These are phyloP conservation scores for Amniataba percoides DNA, from an alignment of 2,797 vertebrate species.

Conservation along the genomic window DNA sequence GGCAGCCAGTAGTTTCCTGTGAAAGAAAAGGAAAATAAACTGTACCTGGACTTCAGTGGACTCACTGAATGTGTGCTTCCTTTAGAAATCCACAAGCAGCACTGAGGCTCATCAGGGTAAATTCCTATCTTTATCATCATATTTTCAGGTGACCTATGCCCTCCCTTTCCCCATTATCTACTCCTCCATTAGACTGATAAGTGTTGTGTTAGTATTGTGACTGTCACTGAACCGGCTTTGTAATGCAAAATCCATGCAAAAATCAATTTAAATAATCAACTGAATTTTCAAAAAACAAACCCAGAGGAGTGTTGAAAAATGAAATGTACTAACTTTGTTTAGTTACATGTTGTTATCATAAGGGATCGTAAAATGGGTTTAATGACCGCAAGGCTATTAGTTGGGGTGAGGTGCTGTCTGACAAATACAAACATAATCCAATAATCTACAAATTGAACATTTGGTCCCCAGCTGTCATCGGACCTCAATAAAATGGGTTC, in stretches of 20 bases:
- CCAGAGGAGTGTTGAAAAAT: background rate
- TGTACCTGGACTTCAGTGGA: slow-evolving; percentile 54
- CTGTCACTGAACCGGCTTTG: background rate
- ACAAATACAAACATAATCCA: background rate
- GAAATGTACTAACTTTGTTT: background rate
- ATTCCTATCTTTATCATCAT: slow-evolving; percentile 48
- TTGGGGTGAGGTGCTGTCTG: background rate
- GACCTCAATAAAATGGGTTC: background rate
- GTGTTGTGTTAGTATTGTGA: slow-evolving; percentile 40
- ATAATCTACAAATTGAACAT: background rate
- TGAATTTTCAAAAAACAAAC: background rate
- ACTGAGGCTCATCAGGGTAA: slow-evolving; percentile 36
- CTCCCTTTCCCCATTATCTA: slow-evolving; percentile 71
- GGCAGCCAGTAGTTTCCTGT: background rate
- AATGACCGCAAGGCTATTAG: slow-evolving; percentile 65
- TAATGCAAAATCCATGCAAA: slow-evolving; percentile 26
- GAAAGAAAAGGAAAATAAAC: background rate
- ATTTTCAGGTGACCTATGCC: slow-evolving; percentile 53
- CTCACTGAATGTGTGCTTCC: slow-evolving; percentile 15
- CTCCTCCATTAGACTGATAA: slow-evolving; percentile 76
- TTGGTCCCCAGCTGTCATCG: background rate
- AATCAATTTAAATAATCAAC: background rate
- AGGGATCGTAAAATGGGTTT: slow-evolving; percentile 58
- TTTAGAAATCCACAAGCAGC: slow-evolving; percentile 22
- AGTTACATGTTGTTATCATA: slow-evolving; percentile 26